phyloP scores from a whole-genome alignment of 2,888 invertebrate genomes.

The Anthrax anthrax region DNA sequence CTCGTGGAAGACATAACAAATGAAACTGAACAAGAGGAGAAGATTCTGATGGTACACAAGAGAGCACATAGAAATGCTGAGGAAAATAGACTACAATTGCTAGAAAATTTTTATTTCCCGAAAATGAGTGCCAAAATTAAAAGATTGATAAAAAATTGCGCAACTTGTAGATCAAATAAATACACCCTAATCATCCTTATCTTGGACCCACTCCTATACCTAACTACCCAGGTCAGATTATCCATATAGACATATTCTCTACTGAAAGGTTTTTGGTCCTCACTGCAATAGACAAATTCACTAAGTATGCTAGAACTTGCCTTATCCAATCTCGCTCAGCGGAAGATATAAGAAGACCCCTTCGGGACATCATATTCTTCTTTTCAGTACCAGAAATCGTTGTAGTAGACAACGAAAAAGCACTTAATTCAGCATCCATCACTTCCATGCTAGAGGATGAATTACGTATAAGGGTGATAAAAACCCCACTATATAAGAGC shows the following conservation, averaged over 20 bases:
- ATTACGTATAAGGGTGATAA: slow-evolving; percentile 10
- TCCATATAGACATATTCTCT: slow-evolving; percentile 12
- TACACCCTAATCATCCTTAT: slow-evolving; percentile 6
- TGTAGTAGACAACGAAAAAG: slow-evolving; percentile 14
- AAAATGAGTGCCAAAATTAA: too few species aligned
- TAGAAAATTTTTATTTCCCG: too few species aligned
- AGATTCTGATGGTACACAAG: too few species aligned
- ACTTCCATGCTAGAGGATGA: slow-evolving; percentile 11
- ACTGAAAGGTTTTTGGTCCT: slow-evolving; percentile 8
- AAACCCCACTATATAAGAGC: too few species aligned
- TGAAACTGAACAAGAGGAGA: too few species aligned
- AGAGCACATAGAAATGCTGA: too few species aligned
- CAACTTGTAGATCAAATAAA: too few species aligned
- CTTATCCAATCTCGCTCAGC: slow-evolving; percentile 8
- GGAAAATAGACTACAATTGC: too few species aligned
- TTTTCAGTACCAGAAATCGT: slow-evolving; percentile 11
- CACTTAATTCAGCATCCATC: slow-evolving; percentile 11
- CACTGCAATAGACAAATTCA: slow-evolving; percentile 11
- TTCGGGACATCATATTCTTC: slow-evolving; percentile 10
- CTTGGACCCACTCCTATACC: slow-evolving; percentile 11
- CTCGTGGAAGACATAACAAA: too few species aligned
- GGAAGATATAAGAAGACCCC: slow-evolving; percentile 9
- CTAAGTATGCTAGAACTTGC: slow-evolving; percentile 8
- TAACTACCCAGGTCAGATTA: slow-evolving; percentile 8
- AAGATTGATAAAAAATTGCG: slow-evolving; percentile 10